phyloP scores from a whole-genome alignment of 37 sponge, comb jelly and placozoan genomes.

The Tethya wilhelma region DNA sequence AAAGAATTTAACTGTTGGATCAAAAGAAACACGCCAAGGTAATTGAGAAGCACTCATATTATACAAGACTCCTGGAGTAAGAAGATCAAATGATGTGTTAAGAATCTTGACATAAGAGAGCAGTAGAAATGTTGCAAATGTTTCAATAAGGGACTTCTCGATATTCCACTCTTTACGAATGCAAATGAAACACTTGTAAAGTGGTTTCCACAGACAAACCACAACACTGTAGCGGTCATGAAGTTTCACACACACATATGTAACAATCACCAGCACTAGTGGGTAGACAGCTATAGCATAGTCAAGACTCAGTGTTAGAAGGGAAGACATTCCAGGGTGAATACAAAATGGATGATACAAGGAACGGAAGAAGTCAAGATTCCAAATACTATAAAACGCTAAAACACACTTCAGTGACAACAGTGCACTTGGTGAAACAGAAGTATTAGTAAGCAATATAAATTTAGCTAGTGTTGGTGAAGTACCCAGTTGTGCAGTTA shows the following conservation, averaged over 20 bases:
- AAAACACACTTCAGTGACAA: too few species aligned
- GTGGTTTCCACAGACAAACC: not conserved
- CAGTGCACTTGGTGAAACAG: too few species aligned
- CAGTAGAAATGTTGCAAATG: too few species aligned
- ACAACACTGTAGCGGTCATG: slow-evolving; percentile 5
- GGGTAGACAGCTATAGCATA: slow-evolving; percentile 15
- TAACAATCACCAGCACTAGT: slow-evolving; percentile 3
- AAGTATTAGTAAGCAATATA: too few species aligned
- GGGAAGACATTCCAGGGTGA: not conserved
- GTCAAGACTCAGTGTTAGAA: not conserved
- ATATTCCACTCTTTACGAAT: slow-evolving; percentile 4
- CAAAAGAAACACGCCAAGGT: not conserved
- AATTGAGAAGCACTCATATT: not conserved
- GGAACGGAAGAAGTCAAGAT: slow-evolving; percentile 26
- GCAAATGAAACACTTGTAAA: too few species aligned
- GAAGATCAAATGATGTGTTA: slow-evolving; percentile 2
- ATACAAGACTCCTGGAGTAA: not conserved
- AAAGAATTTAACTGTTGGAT: not conserved
- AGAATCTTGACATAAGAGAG: slow-evolving; percentile 19
- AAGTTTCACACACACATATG: slow-evolving; percentile 4
- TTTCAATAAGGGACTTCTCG: not conserved
- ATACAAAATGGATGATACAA: slow-evolving; percentile 27
- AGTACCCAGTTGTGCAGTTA: too few species aligned
- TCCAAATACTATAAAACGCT: too few species aligned
- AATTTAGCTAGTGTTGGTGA: too few species aligned